phyloP scores from a whole-genome alignment of 2,113 vertebrate genomes.

The Carassius carassius region DNA sequence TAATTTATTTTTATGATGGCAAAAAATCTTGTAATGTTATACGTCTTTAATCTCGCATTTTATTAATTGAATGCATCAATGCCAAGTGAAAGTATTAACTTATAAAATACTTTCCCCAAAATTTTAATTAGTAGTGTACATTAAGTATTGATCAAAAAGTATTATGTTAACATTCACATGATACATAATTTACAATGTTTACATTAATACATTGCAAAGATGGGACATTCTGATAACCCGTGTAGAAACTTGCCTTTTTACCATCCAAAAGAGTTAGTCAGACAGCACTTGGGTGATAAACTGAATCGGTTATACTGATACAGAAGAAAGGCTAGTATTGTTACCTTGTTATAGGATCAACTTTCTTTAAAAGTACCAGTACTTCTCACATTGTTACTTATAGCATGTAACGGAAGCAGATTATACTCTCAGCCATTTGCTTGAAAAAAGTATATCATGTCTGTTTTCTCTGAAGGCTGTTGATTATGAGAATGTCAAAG shows the following conservation, averaged over 20 bases:
- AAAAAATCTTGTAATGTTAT: too few relatives aligned
- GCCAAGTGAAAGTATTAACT: too few relatives aligned
- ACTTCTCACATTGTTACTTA: neutral
- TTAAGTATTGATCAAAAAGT: too few relatives aligned
- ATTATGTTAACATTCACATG: neutral
- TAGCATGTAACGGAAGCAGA: neutral
- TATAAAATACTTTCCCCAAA: too few relatives aligned
- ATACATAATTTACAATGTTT: neutral
- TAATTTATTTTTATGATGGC: too few relatives aligned
- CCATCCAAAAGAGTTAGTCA: neutral
- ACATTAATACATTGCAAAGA: neutral
- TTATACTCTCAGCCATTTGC: neutral
- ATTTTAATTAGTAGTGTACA: too few relatives aligned
- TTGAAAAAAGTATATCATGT: neutral
- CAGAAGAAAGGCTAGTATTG: neutral
- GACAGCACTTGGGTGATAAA: neutral
- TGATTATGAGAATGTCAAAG: constrained; percentile 82
- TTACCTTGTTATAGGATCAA: too few relatives aligned
- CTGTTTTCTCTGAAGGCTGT: constrained; percentile 74
- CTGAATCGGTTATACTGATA: neutral
- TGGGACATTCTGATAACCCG: too few relatives aligned
- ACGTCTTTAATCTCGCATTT: too few relatives aligned
- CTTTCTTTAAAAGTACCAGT: neutral
- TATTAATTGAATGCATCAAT: too few relatives aligned
- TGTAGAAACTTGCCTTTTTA: too few relatives aligned